These are phyloP conservation scores for Tokudaia tokunoshimensis DNA, from an alignment of 2,797 vertebrate genomes.

Conservation along the genomic window DNA sequence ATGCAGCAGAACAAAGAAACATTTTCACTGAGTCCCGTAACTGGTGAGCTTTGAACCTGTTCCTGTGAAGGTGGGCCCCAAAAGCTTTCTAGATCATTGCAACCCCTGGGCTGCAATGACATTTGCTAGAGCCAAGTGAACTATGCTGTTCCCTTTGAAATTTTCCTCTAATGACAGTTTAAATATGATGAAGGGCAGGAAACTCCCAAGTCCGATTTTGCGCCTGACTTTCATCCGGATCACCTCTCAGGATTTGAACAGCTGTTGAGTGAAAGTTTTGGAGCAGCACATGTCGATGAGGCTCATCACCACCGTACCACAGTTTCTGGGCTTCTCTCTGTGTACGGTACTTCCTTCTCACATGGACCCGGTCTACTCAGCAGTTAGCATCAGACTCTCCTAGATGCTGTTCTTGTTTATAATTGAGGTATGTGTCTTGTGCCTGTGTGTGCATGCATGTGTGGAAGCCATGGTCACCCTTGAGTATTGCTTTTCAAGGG, in stretches of 20 bases:
- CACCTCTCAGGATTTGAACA: neutral
- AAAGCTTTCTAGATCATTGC: neutral
- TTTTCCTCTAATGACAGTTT: constrained; percentile 48
- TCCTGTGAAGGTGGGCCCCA: neutral
- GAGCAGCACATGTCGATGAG: neutral
- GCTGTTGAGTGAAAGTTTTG: constrained; percentile 36
- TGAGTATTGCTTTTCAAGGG: neutral
- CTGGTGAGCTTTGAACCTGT: constrained; percentile 57
- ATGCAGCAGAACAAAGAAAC: constrained; percentile 60
- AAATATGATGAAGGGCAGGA: constrained; percentile 69
- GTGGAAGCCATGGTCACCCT: neutral
- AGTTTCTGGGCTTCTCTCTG: neutral
- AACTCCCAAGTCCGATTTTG: constrained; percentile 67
- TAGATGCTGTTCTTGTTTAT: neutral
- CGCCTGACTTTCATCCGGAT: neutral
- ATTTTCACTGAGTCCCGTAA: constrained; percentile 31
- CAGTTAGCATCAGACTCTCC: neutral
- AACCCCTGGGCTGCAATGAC: neutral
- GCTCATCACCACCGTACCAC: rapidly evolving
- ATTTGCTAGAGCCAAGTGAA: constrained; percentile 40
- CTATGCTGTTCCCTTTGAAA: constrained; percentile 49
- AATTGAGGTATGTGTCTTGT: neutral
- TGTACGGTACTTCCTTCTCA: neutral
- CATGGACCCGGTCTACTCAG: neutral
- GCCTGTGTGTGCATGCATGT: neutral